A percentile compares a stretch with the other conserved stretches of the same genome.
phyloP scores from a whole-genome alignment of 2,797 vertebrate species.

The Xiphophorus birchmanni region DNA sequence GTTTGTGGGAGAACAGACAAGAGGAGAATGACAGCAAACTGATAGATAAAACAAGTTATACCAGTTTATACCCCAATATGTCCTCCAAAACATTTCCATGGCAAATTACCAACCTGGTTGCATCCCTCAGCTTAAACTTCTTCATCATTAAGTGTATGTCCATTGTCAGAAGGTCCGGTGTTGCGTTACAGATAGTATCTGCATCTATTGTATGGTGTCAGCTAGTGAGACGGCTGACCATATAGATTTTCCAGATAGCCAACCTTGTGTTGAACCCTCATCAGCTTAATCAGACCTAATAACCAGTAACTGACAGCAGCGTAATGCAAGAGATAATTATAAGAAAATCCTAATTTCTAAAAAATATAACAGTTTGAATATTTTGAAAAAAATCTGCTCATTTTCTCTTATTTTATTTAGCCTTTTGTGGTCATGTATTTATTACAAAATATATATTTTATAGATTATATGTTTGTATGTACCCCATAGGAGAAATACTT shows the following conservation, averaged over 20 bases:
- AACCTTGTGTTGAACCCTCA: slow-evolving; percentile 47
- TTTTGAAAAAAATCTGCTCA: neutral
- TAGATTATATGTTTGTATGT: neutral
- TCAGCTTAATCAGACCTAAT: slow-evolving; percentile 33
- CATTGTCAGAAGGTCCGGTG: slow-evolving; percentile 44
- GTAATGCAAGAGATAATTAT: neutral
- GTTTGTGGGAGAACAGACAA: neutral
- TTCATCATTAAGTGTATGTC: slow-evolving; percentile 16
- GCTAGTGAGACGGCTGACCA: slow-evolving; percentile 64
- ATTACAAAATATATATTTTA: neutral
- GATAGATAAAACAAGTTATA: slow-evolving; percentile 3
- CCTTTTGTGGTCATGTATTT: neutral
- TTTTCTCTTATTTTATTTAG: neutral
- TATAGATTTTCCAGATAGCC: slow-evolving; percentile 68
- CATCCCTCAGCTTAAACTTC: neutral
- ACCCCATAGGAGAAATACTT: neutral
- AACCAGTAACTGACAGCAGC: slow-evolving; percentile 30
- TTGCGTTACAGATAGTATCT: slow-evolving; percentile 62
- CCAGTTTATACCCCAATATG: neutral
- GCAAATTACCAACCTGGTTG: neutral
- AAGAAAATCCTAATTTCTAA: neutral
- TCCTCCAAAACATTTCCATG: neutral
- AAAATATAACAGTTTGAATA: neutral
- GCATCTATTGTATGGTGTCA: slow-evolving; percentile 62
- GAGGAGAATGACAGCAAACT: slow-evolving; percentile 1